Base-by-base conservation (phyloP, 37 sponge, comb jelly and placozoan genomes). In the Ianthella basta region DNA sequence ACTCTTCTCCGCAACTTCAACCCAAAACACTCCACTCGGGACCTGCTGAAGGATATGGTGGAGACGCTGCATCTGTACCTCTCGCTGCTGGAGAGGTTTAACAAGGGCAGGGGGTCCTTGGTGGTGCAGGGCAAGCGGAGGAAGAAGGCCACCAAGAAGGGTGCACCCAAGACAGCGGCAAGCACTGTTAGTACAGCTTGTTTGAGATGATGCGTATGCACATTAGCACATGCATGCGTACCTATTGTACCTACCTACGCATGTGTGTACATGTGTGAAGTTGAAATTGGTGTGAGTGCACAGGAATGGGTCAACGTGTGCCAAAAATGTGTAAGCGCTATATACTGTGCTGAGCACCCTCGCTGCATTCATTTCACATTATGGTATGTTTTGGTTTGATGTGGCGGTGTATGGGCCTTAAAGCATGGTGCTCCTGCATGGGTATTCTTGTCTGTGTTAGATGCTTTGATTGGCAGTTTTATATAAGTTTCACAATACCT, bases 41-140 rank as follows among this genome's bases (percentile, higher is more conserved):
- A 34, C 25, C 82, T 81, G 40, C 65, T 81, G 30, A 35, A 81
- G 15, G 93, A 89, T 69, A 13, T 97, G 2, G 80, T 95, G 32
- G 90, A 93, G 86, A 84, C 85, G 16, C 80, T 91, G 2, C 96
- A 97, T 70, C 74, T 93, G 35, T 97, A 91, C 81, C 39, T 97
- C 6, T 37, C 80, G 21, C 79, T 91, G 90, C 82, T 97, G 79
- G 94, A 97, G 84, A 40, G 53, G 24, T 92, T 81, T 54, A 84
- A 73, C 72, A 75, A 65, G 50, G 37, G 69, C 4, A 87, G 83
- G 57, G 75, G 72, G 15, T 59, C 73, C 79, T 59, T 94, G 64
- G 59, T 97, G 56, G 91, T 90, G 23, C 86, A 91, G 79, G 88
- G 81, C 53, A 89, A 83, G 65, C 85, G 80, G 56, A 85, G 89